Evolutionary conservation across 1,140 invertebrate genomes (phyloP), one percentile per base, ranked within the genome.

Genomic region (Stegodyphus mimosarum): DNA sequence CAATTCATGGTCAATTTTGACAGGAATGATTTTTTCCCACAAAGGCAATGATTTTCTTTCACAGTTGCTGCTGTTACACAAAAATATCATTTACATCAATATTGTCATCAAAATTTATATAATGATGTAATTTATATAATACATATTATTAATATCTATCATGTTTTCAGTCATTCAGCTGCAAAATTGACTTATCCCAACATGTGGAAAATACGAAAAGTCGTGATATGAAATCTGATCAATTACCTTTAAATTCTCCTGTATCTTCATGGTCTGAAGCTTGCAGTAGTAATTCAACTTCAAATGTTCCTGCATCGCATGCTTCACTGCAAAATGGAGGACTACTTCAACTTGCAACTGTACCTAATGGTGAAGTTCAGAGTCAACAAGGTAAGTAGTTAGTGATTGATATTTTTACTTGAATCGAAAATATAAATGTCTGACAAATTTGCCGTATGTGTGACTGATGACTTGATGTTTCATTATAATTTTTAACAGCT

Each of bases 161-260:
- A 33, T 60, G 0, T 15, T 60, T 10, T 60, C 3, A 84, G 83
- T 87, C 86, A 51, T 83, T 81, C 60, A 80, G 78, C 63, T 88
- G 87, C 78, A 75, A 86, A 63, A 67, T 88, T 6, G 83, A 88
- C 71, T 70, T 88, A 18, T 76, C 80, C 5, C 87, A 71, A 72
- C 88, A 80, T 66, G 6, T 80, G 18, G 77, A 67, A 67, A 60
- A n/a, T 53, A 13, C n/a, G 0, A 64, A 67, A 55, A 13, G 15
- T 13, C 48, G 11, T 6, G 70, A 75, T 64, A 7, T 11, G 7
- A 18, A 67, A 73, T 7, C 52, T 33, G 79, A 76, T 51, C 85
- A 85, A n/a, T 11, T 33, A 10, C n/a, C 71, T 5, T 74, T 49
- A n/a, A 70, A 70, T 48, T 64, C 86, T 50, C 53, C 86, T 18